A percentile compares a stretch with the other conserved stretches of the same genome.
phyloP scores from a whole-genome alignment of 2,888 invertebrate genomes.

The Liodrosophila aerea region DNA sequence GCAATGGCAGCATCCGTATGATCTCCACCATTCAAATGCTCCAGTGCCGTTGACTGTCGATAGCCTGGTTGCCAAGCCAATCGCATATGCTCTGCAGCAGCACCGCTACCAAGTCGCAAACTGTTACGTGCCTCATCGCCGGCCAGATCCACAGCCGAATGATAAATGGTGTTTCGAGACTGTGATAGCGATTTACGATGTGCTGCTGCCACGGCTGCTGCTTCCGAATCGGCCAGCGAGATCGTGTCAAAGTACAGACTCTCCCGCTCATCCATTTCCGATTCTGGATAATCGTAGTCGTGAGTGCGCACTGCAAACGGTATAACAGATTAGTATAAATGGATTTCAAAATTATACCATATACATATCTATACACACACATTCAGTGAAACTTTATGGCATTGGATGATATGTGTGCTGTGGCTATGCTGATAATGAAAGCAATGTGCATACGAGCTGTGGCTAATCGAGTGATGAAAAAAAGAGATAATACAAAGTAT shows the following conservation, averaged over 20 bases:
- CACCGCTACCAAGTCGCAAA: constrained; percentile 55
- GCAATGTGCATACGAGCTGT: constrained; percentile 6
- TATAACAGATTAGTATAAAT: constrained; percentile 40
- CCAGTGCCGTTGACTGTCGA: constrained; percentile 80
- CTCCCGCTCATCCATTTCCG: constrained; percentile 82
- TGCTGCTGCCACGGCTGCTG: constrained; percentile 80
- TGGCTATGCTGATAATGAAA: constrained; percentile 17
- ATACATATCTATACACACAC: neutral
- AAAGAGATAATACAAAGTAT: neutral
- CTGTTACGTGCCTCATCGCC: constrained; percentile 77
- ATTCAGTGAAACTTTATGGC: constrained; percentile 5
- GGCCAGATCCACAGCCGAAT: constrained; percentile 84
- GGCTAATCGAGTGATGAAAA: constrained; percentile 31
- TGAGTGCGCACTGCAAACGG: constrained; percentile 80
- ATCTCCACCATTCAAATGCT: constrained; percentile 70
- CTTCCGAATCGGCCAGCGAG: constrained; percentile 81
- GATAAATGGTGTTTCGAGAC: constrained; percentile 85
- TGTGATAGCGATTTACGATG: constrained; percentile 83
- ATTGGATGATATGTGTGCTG: constrained; percentile 11
- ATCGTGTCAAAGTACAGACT: constrained; percentile 82
- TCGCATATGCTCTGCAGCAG: constrained; percentile 47
- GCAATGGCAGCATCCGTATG: constrained; percentile 74
- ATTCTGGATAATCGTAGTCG: constrained; percentile 82
- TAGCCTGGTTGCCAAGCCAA: constrained; percentile 69
- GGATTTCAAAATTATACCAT: constrained; percentile 4